A percentile compares a stretch with the other conserved stretches of the same genome.
These are phyloP conservation scores for Macrochelys suwanniensis DNA, from an alignment of 2,797 vertebrate species.

Conservation along the genomic window DNA sequence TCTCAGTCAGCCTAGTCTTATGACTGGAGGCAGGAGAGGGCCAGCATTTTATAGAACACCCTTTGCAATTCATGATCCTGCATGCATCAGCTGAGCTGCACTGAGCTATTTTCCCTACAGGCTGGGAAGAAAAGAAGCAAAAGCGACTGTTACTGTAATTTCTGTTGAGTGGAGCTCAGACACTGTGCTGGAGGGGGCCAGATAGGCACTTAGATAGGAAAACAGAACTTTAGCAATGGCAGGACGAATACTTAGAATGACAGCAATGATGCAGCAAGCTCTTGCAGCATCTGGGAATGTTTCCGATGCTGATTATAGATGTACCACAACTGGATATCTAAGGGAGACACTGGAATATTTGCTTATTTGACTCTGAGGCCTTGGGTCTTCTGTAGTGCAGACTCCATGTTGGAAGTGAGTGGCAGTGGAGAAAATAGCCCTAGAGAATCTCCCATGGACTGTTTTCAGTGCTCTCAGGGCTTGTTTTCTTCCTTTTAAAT, in stretches of 20 bases:
- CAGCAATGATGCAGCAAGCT: neutral
- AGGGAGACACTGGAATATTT: neutral
- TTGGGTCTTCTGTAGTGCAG: neutral
- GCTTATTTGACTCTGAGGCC: neutral
- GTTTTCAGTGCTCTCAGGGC: neutral
- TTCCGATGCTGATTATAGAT: neutral
- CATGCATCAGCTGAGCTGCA: neutral
- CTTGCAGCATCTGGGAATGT: neutral
- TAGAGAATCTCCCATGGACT: neutral
- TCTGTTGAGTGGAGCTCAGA: neutral
- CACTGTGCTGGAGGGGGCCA: neutral
- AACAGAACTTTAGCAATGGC: neutral
- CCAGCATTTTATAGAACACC: neutral
- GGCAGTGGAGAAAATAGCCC: too few species aligned
- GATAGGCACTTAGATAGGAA: neutral
- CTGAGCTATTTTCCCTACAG: constrained; percentile 1
- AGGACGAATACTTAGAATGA: neutral
- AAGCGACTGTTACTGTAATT: neutral
- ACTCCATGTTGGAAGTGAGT: neutral
- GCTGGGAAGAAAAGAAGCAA: neutral
- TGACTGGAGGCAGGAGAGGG: neutral
- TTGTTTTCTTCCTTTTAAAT: neutral
- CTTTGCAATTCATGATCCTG: neutral
- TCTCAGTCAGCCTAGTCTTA: neutral
- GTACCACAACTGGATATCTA: neutral